phyloP scores from a whole-genome alignment of 1,140 invertebrate genomes.

The Lepidurus apus region DNA sequence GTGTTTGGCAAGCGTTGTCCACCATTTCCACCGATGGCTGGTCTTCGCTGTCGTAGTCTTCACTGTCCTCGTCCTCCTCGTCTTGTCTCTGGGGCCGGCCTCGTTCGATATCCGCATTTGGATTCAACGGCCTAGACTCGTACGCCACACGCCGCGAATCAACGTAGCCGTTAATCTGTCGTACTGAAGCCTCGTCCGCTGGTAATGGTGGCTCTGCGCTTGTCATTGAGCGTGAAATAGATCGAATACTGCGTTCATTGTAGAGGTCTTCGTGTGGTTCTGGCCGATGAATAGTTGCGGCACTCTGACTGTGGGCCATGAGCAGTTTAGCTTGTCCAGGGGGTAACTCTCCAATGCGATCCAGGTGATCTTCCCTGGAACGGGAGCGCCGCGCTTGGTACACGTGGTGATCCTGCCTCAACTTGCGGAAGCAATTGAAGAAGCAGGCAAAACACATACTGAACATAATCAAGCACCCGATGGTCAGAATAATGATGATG shows the following conservation, averaged over 20 bases:
- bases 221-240: neutral
- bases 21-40: slow-evolving; percentile 55
- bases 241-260: neutral
- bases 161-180: neutral
- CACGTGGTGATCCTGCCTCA: slow-evolving; percentile 70
- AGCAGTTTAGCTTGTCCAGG: slow-evolving; percentile 26
- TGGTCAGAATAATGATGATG: slow-evolving; percentile 80
- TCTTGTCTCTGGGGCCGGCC: slow-evolving; percentile 33
- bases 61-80: slow-evolving; percentile 37
- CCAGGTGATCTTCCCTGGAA: slow-evolving; percentile 34
- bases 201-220: neutral
- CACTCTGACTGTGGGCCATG: slow-evolving; percentile 29
- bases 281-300: neutral
- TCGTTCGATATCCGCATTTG: slow-evolving; percentile 8
- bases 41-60: slow-evolving; percentile 40
- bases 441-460: slow-evolving; percentile 81
- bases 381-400: slow-evolving; percentile 35
- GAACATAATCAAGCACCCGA: slow-evolving; percentile 76
- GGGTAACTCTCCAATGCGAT: slow-evolving; percentile 30
- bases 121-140: slow-evolving; percentile 34
- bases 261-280: neutral
- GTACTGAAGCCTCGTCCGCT: neutral
- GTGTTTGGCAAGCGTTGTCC: slow-evolving; percentile 70
- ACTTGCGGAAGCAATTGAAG: slow-evolving; percentile 75
- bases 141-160: slow-evolving; percentile 34